Evolutionary conservation across 2,888 invertebrate species (phyloP).

Genomic region (Cataglyphis altisquamis): DNA sequence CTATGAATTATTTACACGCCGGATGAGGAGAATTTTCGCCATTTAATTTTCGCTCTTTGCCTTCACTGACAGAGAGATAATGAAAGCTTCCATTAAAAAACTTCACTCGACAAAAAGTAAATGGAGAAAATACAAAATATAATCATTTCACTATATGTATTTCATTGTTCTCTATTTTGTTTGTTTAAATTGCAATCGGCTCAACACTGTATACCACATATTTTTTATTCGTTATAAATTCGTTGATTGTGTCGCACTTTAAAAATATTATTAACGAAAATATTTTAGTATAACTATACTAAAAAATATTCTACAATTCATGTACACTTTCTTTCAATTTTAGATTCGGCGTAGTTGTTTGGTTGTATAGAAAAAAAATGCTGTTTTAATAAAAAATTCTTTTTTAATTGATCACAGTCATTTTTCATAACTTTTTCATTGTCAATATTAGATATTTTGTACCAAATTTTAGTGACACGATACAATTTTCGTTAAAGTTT

Average conservation of each 20-base stretch:
- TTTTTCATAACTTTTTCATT: constrained; percentile 1
- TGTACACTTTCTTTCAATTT: background rate
- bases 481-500: background rate
- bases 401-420: background rate
- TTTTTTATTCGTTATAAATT: background rate
- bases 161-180: background rate
- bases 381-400: background rate
- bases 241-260: background rate
- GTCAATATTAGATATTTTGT: background rate
- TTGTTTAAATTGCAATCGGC: constrained; percentile 13
- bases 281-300: background rate
- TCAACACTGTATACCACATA: background rate
- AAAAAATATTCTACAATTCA: background rate
- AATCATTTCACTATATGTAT: constrained; percentile 24
- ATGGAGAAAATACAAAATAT: background rate
- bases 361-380: background rate
- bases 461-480: background rate
- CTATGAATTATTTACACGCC: constrained; percentile 38
- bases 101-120: background rate
- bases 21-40: constrained; percentile 26
- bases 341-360: background rate
- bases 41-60: constrained; percentile 40
- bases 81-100: background rate
- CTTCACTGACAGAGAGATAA: constrained; percentile 18
- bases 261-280: background rate